Percentiles rank a stretch among this genome's conserved stretches.
phyloP scores from a whole-genome alignment of 2,888 invertebrate species.

The Stegophylla sp. region DNA sequence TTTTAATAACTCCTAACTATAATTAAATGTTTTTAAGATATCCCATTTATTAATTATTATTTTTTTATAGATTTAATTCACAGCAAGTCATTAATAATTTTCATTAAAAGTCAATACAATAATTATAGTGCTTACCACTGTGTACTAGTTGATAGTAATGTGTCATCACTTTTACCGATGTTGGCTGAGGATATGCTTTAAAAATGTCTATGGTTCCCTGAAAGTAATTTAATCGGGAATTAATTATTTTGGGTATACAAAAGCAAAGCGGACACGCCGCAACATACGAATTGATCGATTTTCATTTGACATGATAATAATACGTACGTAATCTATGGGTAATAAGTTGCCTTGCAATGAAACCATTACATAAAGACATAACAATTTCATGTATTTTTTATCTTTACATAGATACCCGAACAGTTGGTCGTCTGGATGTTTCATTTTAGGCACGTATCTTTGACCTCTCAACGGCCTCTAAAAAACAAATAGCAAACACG shows the following conservation, averaged over 20 bases:
- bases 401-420: constrained; percentile 30
- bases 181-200: constrained; percentile 60
- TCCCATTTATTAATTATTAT: too few relatives aligned
- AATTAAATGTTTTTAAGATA: too few relatives aligned
- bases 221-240: background rate
- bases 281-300: too few relatives aligned
- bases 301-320: background rate
- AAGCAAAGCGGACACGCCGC: too few relatives aligned
- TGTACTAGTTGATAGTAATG: constrained; percentile 59
- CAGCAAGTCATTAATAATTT: too few relatives aligned
- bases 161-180: constrained; percentile 60
- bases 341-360: constrained; percentile 31
- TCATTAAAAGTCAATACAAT: too few relatives aligned
- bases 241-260: background rate
- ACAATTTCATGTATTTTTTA: constrained; percentile 28
- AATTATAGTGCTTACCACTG: background rate
- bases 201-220: constrained; percentile 59
- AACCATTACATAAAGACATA: constrained; percentile 8
- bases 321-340: constrained; percentile 39
- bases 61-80: too few relatives aligned
- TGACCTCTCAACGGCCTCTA: constrained; percentile 1
- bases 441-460: constrained; percentile 22
- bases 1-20: too few relatives aligned
- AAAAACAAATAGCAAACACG: background rate
- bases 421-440: constrained; percentile 36